These are phyloP conservation scores for Poeciliopsis infans DNA, from an alignment of 2,797 vertebrate species.

Conservation along the genomic window DNA sequence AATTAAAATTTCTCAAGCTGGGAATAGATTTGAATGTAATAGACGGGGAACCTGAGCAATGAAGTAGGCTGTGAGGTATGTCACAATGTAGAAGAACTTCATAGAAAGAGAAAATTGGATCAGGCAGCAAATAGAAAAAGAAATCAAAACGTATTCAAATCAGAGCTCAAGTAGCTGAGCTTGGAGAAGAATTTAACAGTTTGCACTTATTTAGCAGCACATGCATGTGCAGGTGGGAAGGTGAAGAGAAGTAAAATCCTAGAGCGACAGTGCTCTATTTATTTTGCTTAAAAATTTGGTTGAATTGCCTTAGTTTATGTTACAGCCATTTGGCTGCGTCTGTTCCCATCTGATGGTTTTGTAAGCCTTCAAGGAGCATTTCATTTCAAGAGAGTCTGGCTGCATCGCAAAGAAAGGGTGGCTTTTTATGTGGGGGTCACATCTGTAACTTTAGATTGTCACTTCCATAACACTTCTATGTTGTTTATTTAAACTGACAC, in stretches of 20 bases:
- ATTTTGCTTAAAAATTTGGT: neutral
- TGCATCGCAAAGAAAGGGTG: conserved; percentile 42
- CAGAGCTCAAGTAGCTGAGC: neutral
- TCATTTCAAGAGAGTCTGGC: conserved; percentile 49
- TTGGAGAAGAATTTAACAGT: neutral
- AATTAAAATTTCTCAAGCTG: neutral
- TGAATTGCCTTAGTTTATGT: neutral
- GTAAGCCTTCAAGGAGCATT: conserved; percentile 34
- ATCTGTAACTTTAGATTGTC: no score
- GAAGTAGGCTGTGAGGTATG: conserved; percentile 1
- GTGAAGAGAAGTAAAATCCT: neutral
- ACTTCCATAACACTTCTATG: neutral
- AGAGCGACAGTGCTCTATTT: neutral
- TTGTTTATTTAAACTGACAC: no score
- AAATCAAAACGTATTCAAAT: neutral
- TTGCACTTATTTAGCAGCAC: neutral
- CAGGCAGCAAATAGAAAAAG: neutral
- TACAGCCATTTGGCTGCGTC: conserved; percentile 29
- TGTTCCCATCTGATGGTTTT: conserved; percentile 31
- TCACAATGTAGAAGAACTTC: neutral
- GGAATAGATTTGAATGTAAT: neutral
- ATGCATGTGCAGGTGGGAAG: neutral
- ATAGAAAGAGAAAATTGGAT: neutral
- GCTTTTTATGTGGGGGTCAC: conserved; percentile 5
- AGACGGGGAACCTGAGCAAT: neutral